Conservation (phyloP, 1,140 invertebrate genomes). For the Wasmannia auropunctata region DNA sequence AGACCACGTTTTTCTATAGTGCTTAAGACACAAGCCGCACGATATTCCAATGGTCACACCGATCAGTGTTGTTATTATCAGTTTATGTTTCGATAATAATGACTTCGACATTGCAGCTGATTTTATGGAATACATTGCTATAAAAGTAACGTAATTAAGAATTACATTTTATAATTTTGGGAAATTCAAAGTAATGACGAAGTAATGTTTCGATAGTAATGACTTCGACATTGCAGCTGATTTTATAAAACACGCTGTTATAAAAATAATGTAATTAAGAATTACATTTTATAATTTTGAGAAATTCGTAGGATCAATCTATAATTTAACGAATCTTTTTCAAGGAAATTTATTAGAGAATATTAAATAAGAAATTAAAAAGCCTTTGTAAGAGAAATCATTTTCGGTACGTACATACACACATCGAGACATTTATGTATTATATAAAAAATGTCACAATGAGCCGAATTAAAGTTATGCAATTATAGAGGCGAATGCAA, state of each 20-base stretch:
- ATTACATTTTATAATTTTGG: neutral
- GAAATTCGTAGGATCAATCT: neutral
- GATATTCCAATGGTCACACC: slow-evolving; percentile 66
- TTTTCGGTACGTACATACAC: too few relatives aligned
- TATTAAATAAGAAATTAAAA: too few relatives aligned
- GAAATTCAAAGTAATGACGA: too few relatives aligned
- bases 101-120: slow-evolving; percentile 45
- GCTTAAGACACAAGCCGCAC: slow-evolving; percentile 71
- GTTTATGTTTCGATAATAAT: slow-evolving; percentile 30
- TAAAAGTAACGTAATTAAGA: neutral
- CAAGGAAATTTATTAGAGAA: too few relatives aligned
- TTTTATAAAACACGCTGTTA: neutral
- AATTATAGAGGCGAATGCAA: neutral
- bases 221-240: slow-evolving; percentile 45
- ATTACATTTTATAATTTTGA: neutral
- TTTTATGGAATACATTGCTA: neutral
- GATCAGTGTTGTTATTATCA: slow-evolving; percentile 65
- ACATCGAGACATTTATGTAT: too few relatives aligned
- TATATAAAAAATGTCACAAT: neutral
- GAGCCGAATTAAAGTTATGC: neutral
- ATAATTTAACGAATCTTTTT: slow-evolving; percentile 2
- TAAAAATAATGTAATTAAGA: neutral
- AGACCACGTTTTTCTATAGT: slow-evolving; percentile 77
- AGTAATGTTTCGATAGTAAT: slow-evolving; percentile 21
- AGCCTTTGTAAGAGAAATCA: neutral